These are phyloP conservation scores for Ceyx erithaca DNA, from an alignment of 2,797 vertebrate species.

Conservation along the genomic window DNA sequence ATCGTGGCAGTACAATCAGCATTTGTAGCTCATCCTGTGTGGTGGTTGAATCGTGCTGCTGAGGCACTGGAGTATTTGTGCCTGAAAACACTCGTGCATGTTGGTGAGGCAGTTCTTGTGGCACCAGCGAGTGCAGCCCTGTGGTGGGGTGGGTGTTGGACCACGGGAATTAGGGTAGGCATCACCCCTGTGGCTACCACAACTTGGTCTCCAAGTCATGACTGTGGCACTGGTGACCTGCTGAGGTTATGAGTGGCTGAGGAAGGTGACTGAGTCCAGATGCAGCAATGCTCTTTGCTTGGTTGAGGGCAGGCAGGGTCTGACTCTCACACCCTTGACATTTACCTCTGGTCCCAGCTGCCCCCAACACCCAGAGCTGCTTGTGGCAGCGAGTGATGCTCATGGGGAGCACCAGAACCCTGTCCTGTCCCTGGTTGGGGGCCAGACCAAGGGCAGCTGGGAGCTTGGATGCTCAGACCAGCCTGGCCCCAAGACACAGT, in stretches of 20 bases:
- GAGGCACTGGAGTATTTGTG: not conserved
- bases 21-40: not conserved
- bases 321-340: not conserved
- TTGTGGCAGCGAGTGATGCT: fast-evolving
- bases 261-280: fast-evolving
- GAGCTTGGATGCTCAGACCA: not conserved
- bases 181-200: not conserved
- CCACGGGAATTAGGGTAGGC: fast-evolving
- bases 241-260: fast-evolving
- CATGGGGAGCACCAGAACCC: not conserved
- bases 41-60: not conserved
- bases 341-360: not conserved
- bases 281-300: fast-evolving
- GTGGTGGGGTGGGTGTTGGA: fast-evolving
- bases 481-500: fast-evolving
- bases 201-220: fast-evolving
- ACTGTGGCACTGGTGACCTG: not conserved
- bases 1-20: not conserved
- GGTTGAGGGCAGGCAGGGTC: not conserved
- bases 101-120: not conserved
- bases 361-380: not conserved
- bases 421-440: not conserved
- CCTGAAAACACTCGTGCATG: fast-evolving
- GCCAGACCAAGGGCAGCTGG: not conserved
- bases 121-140: fast-evolving